Evolutionary conservation across 2,797 vertebrate species (phyloP).

Genomic region (Lutjanus argentimaculatus): DNA sequence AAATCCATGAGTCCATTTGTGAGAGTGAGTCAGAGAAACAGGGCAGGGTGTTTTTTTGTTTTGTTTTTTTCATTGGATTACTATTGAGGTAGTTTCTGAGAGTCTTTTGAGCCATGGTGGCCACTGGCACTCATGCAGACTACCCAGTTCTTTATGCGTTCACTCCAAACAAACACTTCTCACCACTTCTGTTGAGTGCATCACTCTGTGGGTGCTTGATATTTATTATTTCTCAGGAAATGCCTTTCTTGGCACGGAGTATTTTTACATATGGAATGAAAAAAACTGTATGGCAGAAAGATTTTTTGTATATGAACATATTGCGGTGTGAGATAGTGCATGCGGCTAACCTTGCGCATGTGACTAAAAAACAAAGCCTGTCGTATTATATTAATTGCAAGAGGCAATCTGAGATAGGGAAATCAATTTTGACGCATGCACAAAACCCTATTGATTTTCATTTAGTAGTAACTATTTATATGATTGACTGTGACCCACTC

Average conservation of each 20-base stretch:
- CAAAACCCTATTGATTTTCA: slow-evolving; percentile 45
- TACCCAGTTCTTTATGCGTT: not conserved
- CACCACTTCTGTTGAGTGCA: no score
- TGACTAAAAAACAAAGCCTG: not conserved
- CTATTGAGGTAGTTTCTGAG: not conserved
- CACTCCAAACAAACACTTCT: not conserved
- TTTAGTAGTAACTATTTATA: slow-evolving; percentile 15
- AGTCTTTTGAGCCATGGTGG: not conserved
- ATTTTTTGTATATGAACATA: not conserved
- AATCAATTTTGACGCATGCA: slow-evolving; percentile 27
- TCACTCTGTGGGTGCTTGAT: not conserved
- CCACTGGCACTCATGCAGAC: not conserved
- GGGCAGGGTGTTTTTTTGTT: not conserved
- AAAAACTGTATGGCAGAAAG: not conserved
- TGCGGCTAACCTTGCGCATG: not conserved
- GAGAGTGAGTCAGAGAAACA: no score
- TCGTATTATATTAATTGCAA: slow-evolving; percentile 3
- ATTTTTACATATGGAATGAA: not conserved
- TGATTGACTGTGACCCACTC: slow-evolving; percentile 1
- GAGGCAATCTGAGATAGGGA: not conserved
- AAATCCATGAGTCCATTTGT: no score
- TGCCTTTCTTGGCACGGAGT: not conserved
- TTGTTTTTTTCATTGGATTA: not conserved
- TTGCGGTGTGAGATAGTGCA: not conserved
- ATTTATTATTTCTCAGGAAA: not conserved